A percentile compares a stretch with the other conserved stretches of the same genome.
Conservation (phyloP, 2,113 vertebrate genomes). For the Lophura nycthemera region DNA sequence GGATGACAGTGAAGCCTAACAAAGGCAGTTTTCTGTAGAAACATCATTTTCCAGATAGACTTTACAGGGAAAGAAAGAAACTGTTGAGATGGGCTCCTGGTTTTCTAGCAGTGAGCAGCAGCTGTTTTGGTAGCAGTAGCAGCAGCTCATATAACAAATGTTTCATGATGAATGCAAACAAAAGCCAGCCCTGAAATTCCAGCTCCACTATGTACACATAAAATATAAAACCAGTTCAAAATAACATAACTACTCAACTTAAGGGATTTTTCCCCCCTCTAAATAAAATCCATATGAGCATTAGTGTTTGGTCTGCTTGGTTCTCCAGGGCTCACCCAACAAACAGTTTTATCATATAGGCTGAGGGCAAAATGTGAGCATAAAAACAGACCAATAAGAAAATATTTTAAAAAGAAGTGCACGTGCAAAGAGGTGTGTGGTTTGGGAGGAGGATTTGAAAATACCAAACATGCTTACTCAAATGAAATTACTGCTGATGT, state of each 20-base stretch:
- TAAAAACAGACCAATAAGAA: conserved; percentile 47
- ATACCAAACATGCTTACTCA: conserved; percentile 22
- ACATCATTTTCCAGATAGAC: background rate
- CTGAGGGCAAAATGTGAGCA: conserved; percentile 46
- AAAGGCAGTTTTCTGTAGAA: background rate
- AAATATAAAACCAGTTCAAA: conserved; percentile 74
- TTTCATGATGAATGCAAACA: conserved; percentile 77
- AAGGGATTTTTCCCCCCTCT: conserved; percentile 18
- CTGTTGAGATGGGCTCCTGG: conserved; percentile 42
- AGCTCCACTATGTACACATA: conserved; percentile 59
- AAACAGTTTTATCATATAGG: conserved; percentile 62
- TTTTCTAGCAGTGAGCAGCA: conserved; percentile 58
- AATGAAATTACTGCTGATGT: conserved; percentile 50
- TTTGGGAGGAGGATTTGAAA: background rate
- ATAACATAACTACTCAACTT: conserved; percentile 60
- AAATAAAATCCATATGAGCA: conserved; percentile 81
- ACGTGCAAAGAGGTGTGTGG: conserved; percentile 43
- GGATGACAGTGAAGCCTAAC: background rate
- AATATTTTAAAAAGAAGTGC: conserved; percentile 25
- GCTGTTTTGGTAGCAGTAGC: conserved; percentile 77
- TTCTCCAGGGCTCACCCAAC: conserved; percentile 53
- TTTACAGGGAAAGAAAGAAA: conserved; percentile 16
- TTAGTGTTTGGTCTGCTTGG: conserved; percentile 48
- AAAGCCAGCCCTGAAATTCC: conserved; percentile 80
- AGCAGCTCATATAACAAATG: conserved; percentile 78